phyloP scores from a whole-genome alignment of 1,140 invertebrate species.

The Rhagoletis zephyria region DNA sequence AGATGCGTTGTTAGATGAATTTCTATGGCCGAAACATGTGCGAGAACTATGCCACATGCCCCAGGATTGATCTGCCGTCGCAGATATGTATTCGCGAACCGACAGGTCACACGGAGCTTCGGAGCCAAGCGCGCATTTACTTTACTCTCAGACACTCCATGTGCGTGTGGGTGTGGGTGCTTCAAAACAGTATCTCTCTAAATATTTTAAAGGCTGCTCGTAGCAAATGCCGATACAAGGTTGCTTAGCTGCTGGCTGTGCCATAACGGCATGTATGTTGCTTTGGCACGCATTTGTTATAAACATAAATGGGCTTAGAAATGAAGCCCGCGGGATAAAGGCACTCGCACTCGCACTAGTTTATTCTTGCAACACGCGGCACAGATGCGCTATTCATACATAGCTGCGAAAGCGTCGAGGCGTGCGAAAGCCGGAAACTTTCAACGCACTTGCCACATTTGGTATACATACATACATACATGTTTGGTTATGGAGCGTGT shows the following conservation, averaged over 20 bases:
- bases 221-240: not conserved
- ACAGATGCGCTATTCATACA: conserved; percentile 1
- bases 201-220: conserved; percentile 40
- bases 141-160: not conserved
- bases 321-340: conserved; percentile 72
- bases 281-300: conserved; percentile 72
- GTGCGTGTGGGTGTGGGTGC: not conserved
- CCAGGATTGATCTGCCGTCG: conserved; percentile 40
- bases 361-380: not conserved
- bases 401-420: not conserved
- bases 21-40: conserved; percentile 72
- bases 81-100: conserved; percentile 41
- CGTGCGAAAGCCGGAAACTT: conserved; percentile 10
- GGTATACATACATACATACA: conserved; percentile 6
- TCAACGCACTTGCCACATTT: conserved; percentile 54
- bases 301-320: conserved; percentile 74
- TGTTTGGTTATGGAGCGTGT: not conserved
- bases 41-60: conserved; percentile 52
- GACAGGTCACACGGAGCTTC: not conserved
- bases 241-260: not conserved
- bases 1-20: conserved; percentile 74
- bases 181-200: conserved; percentile 18
- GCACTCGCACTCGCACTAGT: not conserved
- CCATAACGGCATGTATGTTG: conserved; percentile 18
- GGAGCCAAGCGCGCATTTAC: not conserved